These are phyloP conservation scores for Lepidothrix coronata DNA, from an alignment of 2,113 vertebrate species.

Conservation along the genomic window DNA sequence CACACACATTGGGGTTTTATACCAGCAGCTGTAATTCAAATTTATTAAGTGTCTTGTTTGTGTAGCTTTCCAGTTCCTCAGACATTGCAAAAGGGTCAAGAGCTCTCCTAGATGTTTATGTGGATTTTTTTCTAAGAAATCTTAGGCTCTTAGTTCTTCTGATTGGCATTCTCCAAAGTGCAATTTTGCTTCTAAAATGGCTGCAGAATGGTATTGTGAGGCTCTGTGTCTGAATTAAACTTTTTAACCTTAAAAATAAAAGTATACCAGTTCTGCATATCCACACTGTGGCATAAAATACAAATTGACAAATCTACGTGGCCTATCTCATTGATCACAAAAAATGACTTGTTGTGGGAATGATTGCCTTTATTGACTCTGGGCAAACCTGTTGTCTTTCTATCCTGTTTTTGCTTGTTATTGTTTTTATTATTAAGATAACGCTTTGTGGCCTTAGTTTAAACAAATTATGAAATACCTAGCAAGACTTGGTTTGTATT, in stretches of 20 bases:
- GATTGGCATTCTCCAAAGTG: background rate
- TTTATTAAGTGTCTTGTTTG: background rate
- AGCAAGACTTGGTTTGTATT: background rate
- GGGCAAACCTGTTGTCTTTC: background rate
- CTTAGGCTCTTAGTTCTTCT: background rate
- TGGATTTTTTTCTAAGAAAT: constrained; percentile 6
- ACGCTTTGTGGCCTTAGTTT: background rate
- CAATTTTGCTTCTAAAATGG: background rate
- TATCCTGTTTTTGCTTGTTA: background rate
- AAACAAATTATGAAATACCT: background rate
- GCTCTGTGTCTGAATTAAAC: background rate
- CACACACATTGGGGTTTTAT: background rate
- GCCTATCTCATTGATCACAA: background rate
- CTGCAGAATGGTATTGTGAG: background rate
- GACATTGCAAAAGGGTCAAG: background rate
- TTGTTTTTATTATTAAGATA: background rate
- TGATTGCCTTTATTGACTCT: background rate
- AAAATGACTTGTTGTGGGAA: background rate
- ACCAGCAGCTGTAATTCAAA: background rate
- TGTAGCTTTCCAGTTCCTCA: background rate
- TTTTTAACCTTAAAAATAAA: constrained; percentile 3
- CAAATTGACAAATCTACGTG: background rate
- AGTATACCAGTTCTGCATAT: background rate
- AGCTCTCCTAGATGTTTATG: background rate
- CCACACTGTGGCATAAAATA: background rate